These are phyloP conservation scores for Ennomos erosarius DNA, from an alignment of 2,888 invertebrate species.

Conservation along the genomic window DNA sequence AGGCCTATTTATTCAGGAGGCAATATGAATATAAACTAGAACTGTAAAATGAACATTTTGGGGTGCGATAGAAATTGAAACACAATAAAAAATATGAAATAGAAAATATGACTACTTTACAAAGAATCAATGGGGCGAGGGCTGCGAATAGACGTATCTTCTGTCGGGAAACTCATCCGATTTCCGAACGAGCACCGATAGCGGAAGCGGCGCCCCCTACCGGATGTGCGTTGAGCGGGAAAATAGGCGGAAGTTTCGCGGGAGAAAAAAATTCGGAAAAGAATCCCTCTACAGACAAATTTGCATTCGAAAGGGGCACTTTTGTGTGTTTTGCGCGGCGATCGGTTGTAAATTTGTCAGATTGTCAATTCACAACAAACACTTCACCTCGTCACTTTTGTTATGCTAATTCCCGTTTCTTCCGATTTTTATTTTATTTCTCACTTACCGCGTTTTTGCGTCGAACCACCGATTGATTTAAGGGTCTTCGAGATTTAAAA, in stretches of 20 bases:
- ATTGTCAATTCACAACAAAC: conserved; percentile 79
- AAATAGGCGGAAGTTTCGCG: conserved; percentile 82
- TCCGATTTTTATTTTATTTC: conserved; percentile 47
- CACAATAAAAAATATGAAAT: conserved; percentile 73
- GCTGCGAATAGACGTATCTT: conserved; percentile 65
- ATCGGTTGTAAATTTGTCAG: conserved; percentile 82
- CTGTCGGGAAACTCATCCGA: conserved; percentile 68
- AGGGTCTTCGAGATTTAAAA: conserved; percentile 34
- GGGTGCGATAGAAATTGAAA: conserved; percentile 47
- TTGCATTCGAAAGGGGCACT: conserved; percentile 82
- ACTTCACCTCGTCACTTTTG: conserved; percentile 73
- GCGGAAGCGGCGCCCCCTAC: conserved; percentile 70
- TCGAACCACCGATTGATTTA: conserved; percentile 42
- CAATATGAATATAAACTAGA: not conserved
- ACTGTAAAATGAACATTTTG: conserved; percentile 2
- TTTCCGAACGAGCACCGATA: conserved; percentile 74
- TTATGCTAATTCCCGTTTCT: conserved; percentile 76
- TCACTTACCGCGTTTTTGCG: conserved; percentile 37
- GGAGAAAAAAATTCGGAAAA: conserved; percentile 70
- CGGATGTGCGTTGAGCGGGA: conserved; percentile 82
- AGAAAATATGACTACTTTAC: conserved; percentile 65
- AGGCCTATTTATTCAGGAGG: too few relatives aligned
- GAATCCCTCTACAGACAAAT: conserved; percentile 71
- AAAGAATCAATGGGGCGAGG: conserved; percentile 65
- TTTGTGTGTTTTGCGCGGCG: conserved; percentile 72